These are phyloP conservation scores for Lutraria rhynchaena DNA, from an alignment of 1,140 invertebrate genomes.

Conservation along the genomic window DNA sequence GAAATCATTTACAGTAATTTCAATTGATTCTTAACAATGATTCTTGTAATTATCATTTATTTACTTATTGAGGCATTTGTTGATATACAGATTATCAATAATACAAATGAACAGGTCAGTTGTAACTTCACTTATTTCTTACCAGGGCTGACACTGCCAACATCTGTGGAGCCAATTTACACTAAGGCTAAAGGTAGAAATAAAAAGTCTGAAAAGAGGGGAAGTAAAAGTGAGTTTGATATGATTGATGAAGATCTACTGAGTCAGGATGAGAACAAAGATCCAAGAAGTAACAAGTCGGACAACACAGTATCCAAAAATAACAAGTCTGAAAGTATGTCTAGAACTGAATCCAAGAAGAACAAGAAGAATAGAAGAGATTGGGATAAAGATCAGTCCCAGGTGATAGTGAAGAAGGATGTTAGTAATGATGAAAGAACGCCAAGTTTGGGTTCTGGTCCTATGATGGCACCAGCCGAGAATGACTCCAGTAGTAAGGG, in stretches of 20 bases:
- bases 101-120: too few relatives aligned
- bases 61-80: too few relatives aligned
- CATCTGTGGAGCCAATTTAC: conserved; percentile 67
- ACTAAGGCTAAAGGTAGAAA: conserved; percentile 51
- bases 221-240: conserved; percentile 17
- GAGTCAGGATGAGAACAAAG: conserved; percentile 46
- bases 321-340: conserved; percentile 41
- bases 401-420: conserved; percentile 14
- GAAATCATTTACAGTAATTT: too few relatives aligned
- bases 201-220: conserved; percentile 40
- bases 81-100: too few relatives aligned
- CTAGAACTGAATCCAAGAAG: conserved; percentile 63
- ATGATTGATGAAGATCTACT: conserved; percentile 28
- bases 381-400: conserved; percentile 39
- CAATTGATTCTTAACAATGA: neutral
- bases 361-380: conserved; percentile 66
- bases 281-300: conserved; percentile 28
- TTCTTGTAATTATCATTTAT: neutral
- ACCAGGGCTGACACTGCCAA: conserved; percentile 70
- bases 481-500: conserved; percentile 15
- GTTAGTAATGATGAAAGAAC: conserved; percentile 44
- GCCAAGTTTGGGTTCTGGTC: conserved; percentile 61
- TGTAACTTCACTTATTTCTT: neutral
- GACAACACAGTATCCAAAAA: conserved; percentile 49
- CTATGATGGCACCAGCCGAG: conserved; percentile 22